phyloP scores from a whole-genome alignment of 2,113 vertebrate species.

The Melanerpes aurifrons region DNA sequence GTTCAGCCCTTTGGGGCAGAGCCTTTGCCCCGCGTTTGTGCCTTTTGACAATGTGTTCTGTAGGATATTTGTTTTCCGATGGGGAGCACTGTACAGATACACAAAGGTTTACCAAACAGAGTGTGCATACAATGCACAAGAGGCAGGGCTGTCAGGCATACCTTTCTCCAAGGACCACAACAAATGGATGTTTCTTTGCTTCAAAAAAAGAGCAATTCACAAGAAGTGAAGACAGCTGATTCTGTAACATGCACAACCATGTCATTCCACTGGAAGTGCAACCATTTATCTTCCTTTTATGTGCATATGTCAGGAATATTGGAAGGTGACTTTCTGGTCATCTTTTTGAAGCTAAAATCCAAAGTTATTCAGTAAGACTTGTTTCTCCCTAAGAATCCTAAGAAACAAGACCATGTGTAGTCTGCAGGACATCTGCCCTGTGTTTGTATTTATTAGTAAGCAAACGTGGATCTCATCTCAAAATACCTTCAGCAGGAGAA shows the following conservation, averaged over 20 bases:
- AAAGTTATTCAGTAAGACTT: not conserved
- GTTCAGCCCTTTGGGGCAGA: conserved; percentile 1
- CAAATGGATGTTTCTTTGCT: not conserved
- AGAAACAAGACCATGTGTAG: not conserved
- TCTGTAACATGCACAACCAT: not conserved
- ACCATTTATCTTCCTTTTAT: not conserved
- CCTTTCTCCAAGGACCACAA: not conserved
- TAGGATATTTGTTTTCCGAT: conserved; percentile 72
- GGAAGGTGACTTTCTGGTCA: not conserved
- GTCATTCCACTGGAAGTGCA: not conserved
- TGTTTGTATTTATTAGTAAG: not conserved
- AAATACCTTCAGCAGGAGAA: not conserved
- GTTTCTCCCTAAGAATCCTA: not conserved
- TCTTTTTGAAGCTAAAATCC: not conserved
- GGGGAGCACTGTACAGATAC: not conserved
- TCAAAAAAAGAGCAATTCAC: not conserved
- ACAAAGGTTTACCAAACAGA: conserved; percentile 12
- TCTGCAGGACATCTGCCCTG: not conserved
- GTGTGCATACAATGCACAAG: not conserved
- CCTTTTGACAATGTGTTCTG: conserved; percentile 8
- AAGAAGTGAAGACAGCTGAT: not conserved
- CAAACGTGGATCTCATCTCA: not conserved
- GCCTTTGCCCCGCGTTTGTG: not conserved
- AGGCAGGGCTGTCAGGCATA: not conserved
- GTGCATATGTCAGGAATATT: rapidly evolving